A percentile compares a stretch with the other conserved stretches of the same genome.
Conservation (phyloP, 2,888 invertebrate genomes). For the Drosophila fungiperda region DNA sequence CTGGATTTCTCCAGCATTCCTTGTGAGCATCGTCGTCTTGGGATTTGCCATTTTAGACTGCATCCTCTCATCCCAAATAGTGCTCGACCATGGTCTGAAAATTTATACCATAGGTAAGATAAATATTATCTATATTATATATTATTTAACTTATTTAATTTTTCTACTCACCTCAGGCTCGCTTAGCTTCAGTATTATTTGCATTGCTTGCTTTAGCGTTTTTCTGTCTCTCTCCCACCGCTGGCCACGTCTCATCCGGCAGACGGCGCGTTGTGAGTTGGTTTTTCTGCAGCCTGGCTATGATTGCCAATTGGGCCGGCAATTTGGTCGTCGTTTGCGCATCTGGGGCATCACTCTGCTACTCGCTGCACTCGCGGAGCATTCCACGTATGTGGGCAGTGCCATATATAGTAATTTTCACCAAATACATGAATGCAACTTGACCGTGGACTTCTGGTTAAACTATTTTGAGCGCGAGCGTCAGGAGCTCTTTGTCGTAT, state of each 20-base stretch:
- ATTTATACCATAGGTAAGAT: conserved; percentile 77
- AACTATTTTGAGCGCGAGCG: conserved; percentile 81
- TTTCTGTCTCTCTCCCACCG: conserved; percentile 79
- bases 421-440: conserved; percentile 80
- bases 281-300: conserved; percentile 79
- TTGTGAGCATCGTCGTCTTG: conserved; percentile 62
- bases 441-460: conserved; percentile 78
- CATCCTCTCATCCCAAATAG: conserved; percentile 63
- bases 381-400: conserved; percentile 71
- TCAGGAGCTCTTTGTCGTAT: conserved; percentile 73
- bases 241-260: conserved; percentile 80
- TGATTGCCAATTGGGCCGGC: conserved; percentile 55
- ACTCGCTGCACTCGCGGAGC: conserved; percentile 69
- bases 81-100: conserved; percentile 77
- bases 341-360: conserved; percentile 72
- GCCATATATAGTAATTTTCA: conserved; percentile 76
- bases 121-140: no score
- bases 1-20: conserved; percentile 72
- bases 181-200: conserved; percentile 80
- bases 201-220: conserved; percentile 65
- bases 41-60: conserved; percentile 68
- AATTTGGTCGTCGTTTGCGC: conserved; percentile 70
- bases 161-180: conserved; percentile 59
- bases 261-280: conserved; percentile 74
- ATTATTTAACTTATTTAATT: not conserved